These are phyloP conservation scores for Dermochelys coriacea DNA, from an alignment of 2,797 vertebrate genomes.

Conservation along the genomic window DNA sequence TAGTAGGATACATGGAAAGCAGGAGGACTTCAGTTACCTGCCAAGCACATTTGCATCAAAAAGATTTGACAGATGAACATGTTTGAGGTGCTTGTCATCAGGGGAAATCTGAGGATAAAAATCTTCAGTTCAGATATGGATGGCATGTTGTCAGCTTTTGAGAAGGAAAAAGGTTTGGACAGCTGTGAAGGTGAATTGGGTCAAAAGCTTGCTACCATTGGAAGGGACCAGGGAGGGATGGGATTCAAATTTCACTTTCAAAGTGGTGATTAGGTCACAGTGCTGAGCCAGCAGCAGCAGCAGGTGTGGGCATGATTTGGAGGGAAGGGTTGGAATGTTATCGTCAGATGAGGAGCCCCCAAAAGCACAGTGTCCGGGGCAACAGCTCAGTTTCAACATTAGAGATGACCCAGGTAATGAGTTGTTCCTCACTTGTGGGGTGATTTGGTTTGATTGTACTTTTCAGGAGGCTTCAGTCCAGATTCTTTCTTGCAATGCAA, in stretches of 20 bases:
- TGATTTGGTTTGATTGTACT: not conserved
- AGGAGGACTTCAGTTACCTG: not conserved
- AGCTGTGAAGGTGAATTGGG: not conserved
- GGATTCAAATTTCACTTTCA: not conserved
- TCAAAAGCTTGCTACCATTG: not conserved
- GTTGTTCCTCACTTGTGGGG: not conserved
- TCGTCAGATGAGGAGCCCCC: not conserved
- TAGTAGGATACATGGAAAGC: not conserved
- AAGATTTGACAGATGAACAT: not conserved
- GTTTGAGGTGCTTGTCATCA: not conserved
- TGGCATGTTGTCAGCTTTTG: not conserved
- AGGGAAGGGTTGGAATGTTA: not conserved
- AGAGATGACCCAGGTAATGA: not conserved
- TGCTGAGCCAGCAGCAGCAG: not conserved
- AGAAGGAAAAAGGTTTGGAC: not conserved
- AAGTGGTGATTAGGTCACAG: not conserved
- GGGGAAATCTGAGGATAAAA: not conserved
- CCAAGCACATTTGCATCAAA: not conserved
- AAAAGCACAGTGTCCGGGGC: not conserved
- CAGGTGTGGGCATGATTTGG: not conserved
- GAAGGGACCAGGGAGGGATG: not conserved
- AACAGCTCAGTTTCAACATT: not conserved
- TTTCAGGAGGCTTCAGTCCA: not conserved
- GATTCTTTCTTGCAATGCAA: not conserved
- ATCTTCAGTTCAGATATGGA: not conserved